Evolutionary conservation across 2,797 vertebrate genomes (phyloP).

Genomic region (Ceyx erithaca): DNA sequence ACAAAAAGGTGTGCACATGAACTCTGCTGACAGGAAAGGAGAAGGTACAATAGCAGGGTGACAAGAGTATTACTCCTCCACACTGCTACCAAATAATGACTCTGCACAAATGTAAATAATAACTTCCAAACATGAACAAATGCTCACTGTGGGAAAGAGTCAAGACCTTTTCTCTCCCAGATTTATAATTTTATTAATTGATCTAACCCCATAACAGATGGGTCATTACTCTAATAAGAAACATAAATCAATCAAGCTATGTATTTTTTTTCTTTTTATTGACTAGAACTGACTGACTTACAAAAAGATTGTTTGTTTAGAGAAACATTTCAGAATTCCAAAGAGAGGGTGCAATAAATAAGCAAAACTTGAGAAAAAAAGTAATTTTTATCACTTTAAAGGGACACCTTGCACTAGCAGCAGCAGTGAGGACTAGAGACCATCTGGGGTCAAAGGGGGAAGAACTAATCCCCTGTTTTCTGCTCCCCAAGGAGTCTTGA

Average conservation of each 20-base stretch:
- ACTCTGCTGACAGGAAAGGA: neutral
- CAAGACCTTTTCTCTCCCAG: neutral
- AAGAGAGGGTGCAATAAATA: neutral
- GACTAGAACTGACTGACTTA: neutral
- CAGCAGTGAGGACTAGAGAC: neutral
- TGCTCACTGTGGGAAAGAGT: conserved; percentile 3
- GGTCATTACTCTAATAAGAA: conserved; percentile 47
- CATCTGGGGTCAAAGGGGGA: neutral
- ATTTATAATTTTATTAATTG: conserved; percentile 56
- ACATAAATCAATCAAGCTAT: conserved; percentile 27
- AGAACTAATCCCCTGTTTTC: neutral
- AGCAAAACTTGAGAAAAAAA: neutral
- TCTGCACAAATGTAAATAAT: neutral
- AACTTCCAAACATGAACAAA: conserved; percentile 27
- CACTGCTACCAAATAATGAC: neutral
- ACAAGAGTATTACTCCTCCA: neutral
- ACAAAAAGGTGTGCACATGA: neutral
- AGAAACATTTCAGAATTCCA: conserved; percentile 27
- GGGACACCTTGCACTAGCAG: neutral
- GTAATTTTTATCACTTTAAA: neutral
- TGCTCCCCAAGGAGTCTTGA: neutral
- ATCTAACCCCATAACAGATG: conserved; percentile 21
- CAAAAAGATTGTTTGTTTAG: neutral
- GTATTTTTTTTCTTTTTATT: neutral
- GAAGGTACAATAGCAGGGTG: neutral